Conservation (phyloP, 2,113 vertebrate genomes). For the Micromys minutus region DNA sequence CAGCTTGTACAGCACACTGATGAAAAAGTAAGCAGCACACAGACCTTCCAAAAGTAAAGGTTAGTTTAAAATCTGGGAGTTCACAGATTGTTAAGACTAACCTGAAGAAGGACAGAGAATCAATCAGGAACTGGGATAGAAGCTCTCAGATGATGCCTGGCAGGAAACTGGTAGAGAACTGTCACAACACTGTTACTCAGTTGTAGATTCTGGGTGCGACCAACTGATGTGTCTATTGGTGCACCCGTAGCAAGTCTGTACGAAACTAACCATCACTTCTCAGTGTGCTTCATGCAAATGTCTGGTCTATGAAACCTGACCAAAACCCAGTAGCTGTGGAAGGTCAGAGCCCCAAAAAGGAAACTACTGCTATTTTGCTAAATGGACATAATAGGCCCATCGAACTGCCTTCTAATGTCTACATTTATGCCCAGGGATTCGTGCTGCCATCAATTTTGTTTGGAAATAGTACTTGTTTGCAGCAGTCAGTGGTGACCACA, state of each 20-base stretch:
- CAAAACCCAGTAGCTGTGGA: not conserved
- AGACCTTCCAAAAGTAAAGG: not conserved
- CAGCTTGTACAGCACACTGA: not conserved
- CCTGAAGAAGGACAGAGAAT: not conserved
- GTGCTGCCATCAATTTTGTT: not conserved
- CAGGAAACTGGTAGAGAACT: not conserved
- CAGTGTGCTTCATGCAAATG: not conserved
- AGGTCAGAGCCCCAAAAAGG: not conserved
- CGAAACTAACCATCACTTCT: not conserved
- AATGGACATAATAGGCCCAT: not conserved
- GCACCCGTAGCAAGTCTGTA: not conserved
- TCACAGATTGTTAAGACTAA: not conserved
- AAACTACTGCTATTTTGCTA: not conserved
- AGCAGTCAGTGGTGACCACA: not conserved
- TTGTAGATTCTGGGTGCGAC: not conserved
- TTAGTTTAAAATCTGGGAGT: conserved; percentile 19
- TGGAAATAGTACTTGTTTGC: not conserved
- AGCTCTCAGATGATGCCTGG: not conserved
- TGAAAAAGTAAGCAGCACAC: not conserved
- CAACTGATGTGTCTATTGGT: not conserved
- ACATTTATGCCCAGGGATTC: no score
- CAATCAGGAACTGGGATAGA: not conserved
- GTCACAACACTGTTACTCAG: not conserved
- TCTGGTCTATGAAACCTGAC: not conserved
- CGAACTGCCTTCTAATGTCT: not conserved